Base-by-base conservation (phyloP, 2,888 invertebrate genomes). In the Philonicus albiceps region DNA sequence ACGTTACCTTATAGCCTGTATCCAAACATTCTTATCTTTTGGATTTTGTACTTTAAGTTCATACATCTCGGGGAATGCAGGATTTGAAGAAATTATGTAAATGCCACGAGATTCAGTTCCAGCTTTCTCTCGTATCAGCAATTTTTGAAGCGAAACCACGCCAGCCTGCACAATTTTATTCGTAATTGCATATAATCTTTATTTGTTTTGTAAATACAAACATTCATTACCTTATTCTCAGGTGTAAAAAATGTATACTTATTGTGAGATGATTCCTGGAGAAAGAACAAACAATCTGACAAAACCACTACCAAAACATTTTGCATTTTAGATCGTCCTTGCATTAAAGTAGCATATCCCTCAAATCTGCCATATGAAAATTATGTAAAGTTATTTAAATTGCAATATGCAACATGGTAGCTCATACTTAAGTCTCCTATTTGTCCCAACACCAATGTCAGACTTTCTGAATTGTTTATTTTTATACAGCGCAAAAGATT, bases 1-100 rank as follows among this genome's bases (percentile, higher is more conserved):
- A 37, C 83, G 2, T 89, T 91, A 95, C 94, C 97, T 94, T 89
- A 98, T 96, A 55, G 96, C 95, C 90, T 96, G 95, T 91, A 98
- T 97, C 98, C 98, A 98, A 13, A 94, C 93, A 90, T 96, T 96
- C 90, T 97, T 96, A 90, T 98, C 98, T 91, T 97, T 97, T 40
- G 97, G 97, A 88, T 96, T 95, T 90, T 97, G 96, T 34, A 96
- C 95, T 90, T 98, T 95, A 85, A 99, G 93, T 91, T 98, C 98
- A 91, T 98, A 98, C 98, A 99, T 98, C 93, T 98, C 98, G 0
- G 98, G 98, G 90, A 96, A 97, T 4, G 95, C 94, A 5, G 97
- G 97, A 90, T 97, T 97, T 89, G 97, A 97, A 89, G 97, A 97
- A 89, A 99, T 98, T 86, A 99, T 94, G 93, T 98, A 98, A 90